These are phyloP conservation scores for Drosophila macrospina DNA, from an alignment of 2,888 invertebrate species.

Conservation along the genomic window DNA sequence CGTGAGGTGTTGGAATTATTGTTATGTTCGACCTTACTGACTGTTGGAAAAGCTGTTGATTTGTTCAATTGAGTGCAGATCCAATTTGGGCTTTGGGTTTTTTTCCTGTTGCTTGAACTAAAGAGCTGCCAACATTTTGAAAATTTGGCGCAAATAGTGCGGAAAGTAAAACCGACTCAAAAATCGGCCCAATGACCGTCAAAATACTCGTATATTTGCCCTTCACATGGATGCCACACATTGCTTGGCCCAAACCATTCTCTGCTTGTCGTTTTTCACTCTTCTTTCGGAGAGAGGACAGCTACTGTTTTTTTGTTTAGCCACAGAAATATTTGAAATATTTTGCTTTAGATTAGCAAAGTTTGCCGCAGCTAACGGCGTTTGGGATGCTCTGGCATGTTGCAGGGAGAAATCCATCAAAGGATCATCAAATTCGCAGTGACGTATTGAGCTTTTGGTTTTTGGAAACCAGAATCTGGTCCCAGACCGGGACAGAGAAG, in stretches of 20 bases:
- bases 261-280: constrained; percentile 7
- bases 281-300: not conserved
- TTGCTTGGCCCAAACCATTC: constrained; percentile 37
- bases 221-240: constrained; percentile 72
- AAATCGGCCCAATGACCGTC: constrained; percentile 48
- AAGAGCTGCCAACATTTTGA: constrained; percentile 45
- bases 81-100: constrained; percentile 21
- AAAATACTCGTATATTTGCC: constrained; percentile 47
- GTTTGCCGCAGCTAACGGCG: constrained; percentile 69
- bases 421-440: constrained; percentile 74
- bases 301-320: constrained; percentile 5
- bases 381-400: constrained; percentile 45
- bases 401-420: constrained; percentile 73
- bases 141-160: constrained; percentile 76
- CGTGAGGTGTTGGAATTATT: constrained; percentile 57
- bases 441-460: constrained; percentile 65
- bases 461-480: constrained; percentile 25
- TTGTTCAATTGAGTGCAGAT: constrained; percentile 44
- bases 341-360: constrained; percentile 73
- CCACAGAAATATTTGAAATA: constrained; percentile 66
- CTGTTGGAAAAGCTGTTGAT: constrained; percentile 43
- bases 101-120: constrained; percentile 68
- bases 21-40: constrained; percentile 8
- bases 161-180: constrained; percentile 42
- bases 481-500: constrained; percentile 24